Base-by-base conservation (phyloP, 2,888 invertebrate genomes). In the Torymus tubicola region DNA sequence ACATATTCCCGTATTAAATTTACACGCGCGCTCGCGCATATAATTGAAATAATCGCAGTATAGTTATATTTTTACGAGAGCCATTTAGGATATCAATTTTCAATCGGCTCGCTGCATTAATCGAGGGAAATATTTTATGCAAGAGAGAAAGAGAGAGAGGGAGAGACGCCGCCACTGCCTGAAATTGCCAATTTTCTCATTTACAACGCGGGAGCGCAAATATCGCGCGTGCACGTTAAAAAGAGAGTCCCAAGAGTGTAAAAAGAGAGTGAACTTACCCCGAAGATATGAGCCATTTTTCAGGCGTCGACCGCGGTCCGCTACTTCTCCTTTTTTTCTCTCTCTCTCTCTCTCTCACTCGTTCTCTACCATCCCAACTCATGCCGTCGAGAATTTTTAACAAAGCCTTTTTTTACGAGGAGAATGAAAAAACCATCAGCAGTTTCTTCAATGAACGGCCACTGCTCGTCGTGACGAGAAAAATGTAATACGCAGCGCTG, bases 131-230 rank as follows among this genome's bases (percentile, higher is more conserved):
- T 73, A 21, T 24, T 42, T 24, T 42, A 42, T 42, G 42, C 42
- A 8, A 42, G 42, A 4, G 42, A 42, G 21, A 5, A 5, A n/a
- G n/a, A n/a, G n/a, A n/a, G n/a, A n/a, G n/a, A n/a, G n/a, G n/a
- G 31, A 3, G 31, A 3, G 31, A 3, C 31, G 31, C 0, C 31
- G 31, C 31, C 5, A 8, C 42, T 8, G 42, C 14, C 5, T 61
- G 42, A 73, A 73, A 73, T 73, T 13, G 55, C 16, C 16, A 64
- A 64, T 55, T 72, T 72, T 72, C 53, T 61, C 53, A 53, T 73
- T 73, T 64, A 16, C 18, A 8, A 16, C 14, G 31, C 53, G n/a
- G 63, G 24, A 73, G 18, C 64, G 18, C 64, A 73, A 73, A 73
- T 14, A 73, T 73, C 53, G 42, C 42, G 50, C 8, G 16, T 12